Base-by-base conservation (phyloP, 2,113 vertebrate genomes). In the Gambusia affinis region DNA sequence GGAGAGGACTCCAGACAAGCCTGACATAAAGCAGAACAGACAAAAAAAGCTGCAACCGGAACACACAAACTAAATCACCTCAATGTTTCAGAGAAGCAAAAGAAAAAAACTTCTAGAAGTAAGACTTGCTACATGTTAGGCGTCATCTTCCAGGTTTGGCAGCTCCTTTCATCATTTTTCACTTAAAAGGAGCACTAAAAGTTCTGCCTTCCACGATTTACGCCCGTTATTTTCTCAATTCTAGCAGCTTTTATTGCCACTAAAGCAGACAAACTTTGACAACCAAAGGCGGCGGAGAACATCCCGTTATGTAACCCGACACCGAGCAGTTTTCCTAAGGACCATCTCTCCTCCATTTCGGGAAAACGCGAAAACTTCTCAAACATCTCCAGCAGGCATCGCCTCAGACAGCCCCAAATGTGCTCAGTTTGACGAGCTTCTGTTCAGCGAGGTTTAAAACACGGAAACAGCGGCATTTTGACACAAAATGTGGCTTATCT, bases 241-340 rank as follows among this genome's bases (percentile, higher is more conserved):
- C 15, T 24, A 57, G 10, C 17, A 31, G 33, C 44, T 68, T 79
- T 35, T 64, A 70, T 8, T 57, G 1, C 68, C n/a, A 67, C 67
- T 63, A 63, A 39, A 29, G 1, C 15, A 3, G 47, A 3, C 28
- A 74, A 88, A 85, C 80, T 89, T 86, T 86, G 72, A 85, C 85
- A 82, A 77, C 24, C 51, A 19, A 6, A 54, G 3, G 24, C 63
- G 2, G 27, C 64, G 15, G 44, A 47, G 44, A 81, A 82, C 84
- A 78, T 87, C 72, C 76, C 76, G 80, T 92, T 89, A 92, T 68
- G 84, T 83, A 90, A 92, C 72, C 64, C 35, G 60, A 85, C 75
- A 60, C 78, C 44, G 73, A 70, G n/a, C 54, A 30, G 30, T 4
- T n/a, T 54, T 10, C 27, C 73, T 0, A 17, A 47, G 44, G 17